Evolutionary conservation across 1,140 invertebrate species (phyloP).

Genomic region (Polypedilum vanderplanki): DNA sequence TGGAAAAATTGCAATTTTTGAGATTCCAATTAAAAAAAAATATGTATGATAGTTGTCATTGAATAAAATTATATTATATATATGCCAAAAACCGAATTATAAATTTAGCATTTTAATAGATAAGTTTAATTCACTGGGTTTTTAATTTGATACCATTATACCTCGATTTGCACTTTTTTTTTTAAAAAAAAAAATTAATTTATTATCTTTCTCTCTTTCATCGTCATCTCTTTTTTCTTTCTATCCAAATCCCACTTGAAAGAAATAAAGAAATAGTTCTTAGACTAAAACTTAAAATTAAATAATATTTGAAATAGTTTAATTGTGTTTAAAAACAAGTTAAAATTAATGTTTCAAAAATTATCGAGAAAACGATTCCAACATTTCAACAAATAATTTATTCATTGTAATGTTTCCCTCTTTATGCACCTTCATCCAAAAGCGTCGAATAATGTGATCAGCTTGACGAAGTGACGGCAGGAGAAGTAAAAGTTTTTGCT

Average conservation of each 20-base stretch:
- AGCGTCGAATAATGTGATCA: constrained; percentile 77
- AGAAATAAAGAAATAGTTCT: not conserved
- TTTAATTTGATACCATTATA: too few relatives aligned
- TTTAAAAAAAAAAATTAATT: too few relatives aligned
- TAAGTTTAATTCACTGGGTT: too few relatives aligned
- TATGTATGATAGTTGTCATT: too few relatives aligned
- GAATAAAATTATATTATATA: too few relatives aligned
- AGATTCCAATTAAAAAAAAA: too few relatives aligned
- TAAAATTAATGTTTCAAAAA: not conserved
- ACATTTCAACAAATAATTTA: constrained; percentile 95
- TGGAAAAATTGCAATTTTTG: too few relatives aligned
- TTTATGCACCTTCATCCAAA: constrained; percentile 82
- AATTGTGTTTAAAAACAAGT: too few relatives aligned
- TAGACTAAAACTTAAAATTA: not conserved
- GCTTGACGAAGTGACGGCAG: constrained; percentile 83
- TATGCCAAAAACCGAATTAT: too few relatives aligned
- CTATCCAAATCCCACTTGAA: not conserved
- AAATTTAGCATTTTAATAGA: too few relatives aligned
- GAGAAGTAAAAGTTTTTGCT: constrained; percentile 82
- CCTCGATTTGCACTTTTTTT: too few relatives aligned
- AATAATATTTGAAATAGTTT: not conserved
- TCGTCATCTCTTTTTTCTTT: not conserved
- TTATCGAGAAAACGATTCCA: constrained; percentile 66
- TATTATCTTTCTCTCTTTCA: not conserved
- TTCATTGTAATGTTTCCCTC: constrained; percentile 90